Evolutionary conservation across 2,113 vertebrate species (phyloP).

Genomic region (Cisticola juncidis): DNA sequence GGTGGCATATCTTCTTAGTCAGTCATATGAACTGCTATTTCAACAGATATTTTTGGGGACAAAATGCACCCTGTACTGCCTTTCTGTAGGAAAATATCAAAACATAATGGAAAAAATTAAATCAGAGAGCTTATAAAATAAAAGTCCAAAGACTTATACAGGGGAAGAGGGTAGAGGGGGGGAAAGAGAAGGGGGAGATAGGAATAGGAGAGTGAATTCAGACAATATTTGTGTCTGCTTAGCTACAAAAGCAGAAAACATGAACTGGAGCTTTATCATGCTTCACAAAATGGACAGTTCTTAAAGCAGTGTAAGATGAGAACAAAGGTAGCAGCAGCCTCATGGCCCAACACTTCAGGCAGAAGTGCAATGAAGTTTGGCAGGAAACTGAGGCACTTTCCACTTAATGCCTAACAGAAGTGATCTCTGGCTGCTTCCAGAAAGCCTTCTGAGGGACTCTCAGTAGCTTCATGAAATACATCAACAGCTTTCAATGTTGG

Average conservation of each 20-base stretch:
- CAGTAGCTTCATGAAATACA: neutral
- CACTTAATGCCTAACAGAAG: neutral
- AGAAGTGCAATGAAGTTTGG: neutral
- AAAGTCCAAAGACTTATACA: neutral
- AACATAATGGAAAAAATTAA: neutral
- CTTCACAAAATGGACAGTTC: neutral
- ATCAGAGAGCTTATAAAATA: neutral
- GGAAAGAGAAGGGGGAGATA: neutral
- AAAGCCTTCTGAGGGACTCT: neutral
- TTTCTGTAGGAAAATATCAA: neutral
- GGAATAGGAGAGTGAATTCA: neutral
- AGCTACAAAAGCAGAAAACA: neutral
- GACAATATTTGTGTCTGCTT: neutral
- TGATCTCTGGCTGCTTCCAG: neutral
- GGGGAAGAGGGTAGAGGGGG: fast-evolving
- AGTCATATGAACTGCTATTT: neutral
- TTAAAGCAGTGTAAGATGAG: neutral
- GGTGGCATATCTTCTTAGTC: neutral
- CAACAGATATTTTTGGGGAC: neutral
- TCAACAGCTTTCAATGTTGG: neutral
- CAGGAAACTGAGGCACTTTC: neutral
- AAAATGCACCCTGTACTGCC: neutral
- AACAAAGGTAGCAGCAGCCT: neutral
- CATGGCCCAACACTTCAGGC: neutral
- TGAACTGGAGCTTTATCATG: neutral